Evolutionary conservation across 2,113 vertebrate genomes (phyloP).

Genomic region (Coptodon rendalli): DNA sequence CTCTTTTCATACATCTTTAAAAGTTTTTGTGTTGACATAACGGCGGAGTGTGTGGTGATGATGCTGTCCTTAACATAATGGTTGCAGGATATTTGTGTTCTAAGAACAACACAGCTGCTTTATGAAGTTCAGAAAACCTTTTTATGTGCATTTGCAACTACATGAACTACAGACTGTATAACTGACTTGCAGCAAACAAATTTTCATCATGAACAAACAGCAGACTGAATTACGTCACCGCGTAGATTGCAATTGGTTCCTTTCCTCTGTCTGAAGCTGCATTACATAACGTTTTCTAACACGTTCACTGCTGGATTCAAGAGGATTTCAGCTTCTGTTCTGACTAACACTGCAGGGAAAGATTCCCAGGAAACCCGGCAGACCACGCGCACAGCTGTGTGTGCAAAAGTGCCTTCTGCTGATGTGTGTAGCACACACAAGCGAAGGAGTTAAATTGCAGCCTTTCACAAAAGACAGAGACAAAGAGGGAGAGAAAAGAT

Average conservation of each 20-base stretch:
- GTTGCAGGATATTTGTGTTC: background rate
- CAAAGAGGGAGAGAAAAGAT: background rate
- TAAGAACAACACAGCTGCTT: background rate
- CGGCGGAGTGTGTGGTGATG: background rate
- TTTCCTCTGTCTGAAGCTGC: background rate
- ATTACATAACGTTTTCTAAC: conserved; percentile 17
- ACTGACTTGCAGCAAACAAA: background rate
- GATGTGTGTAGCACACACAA: background rate
- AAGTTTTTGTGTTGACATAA: background rate
- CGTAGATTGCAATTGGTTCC: background rate
- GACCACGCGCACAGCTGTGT: background rate
- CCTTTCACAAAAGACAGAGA: background rate
- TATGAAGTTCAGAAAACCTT: background rate
- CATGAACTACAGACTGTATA: background rate
- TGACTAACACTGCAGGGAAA: background rate
- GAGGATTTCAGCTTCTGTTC: background rate
- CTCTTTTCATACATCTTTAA: background rate
- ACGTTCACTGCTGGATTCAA: background rate
- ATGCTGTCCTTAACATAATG: background rate
- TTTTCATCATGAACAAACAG: background rate
- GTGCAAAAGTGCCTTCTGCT: background rate
- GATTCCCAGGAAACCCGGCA: background rate
- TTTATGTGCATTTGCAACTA: background rate
- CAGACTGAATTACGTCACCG: background rate
- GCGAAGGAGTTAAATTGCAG: background rate